These are phyloP conservation scores for Bombus picipes DNA, from an alignment of 1,140 invertebrate genomes.

Conservation along the genomic window DNA sequence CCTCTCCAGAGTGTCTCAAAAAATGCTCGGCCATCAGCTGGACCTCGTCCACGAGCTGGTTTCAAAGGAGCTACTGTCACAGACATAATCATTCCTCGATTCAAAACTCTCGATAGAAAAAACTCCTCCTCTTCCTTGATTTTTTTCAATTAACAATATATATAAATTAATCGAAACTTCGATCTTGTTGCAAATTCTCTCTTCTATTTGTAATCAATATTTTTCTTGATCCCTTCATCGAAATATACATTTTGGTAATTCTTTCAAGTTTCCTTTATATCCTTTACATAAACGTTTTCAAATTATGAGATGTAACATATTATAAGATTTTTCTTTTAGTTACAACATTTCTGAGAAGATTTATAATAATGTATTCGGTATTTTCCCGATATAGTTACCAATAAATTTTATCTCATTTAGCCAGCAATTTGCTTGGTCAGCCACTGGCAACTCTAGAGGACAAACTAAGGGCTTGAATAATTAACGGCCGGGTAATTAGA, in stretches of 20 bases:
- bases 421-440: slow-evolving; percentile 1
- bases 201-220: neutral
- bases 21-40: slow-evolving; percentile 78
- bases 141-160: neutral
- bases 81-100: slow-evolving; percentile 71
- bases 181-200: neutral
- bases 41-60: slow-evolving; percentile 77
- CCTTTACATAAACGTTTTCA: neutral
- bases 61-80: slow-evolving; percentile 62
- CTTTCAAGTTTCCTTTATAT: neutral
- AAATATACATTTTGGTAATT: neutral
- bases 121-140: neutral
- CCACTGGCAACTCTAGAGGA: neutral
- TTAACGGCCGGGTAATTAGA: slow-evolving; percentile 50
- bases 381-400: too few relatives aligned
- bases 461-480: slow-evolving; percentile 36
- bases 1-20: slow-evolving; percentile 79
- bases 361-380: neutral
- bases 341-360: neutral
- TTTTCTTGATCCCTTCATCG: slow-evolving; percentile 24
- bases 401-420: slow-evolving; percentile 4
- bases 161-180: neutral
- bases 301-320: neutral
- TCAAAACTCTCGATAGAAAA: neutral
- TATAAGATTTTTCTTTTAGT: neutral